Base-by-base conservation (phyloP, 2,888 invertebrate species). In the Spatulosminthurus flaviceps region DNA sequence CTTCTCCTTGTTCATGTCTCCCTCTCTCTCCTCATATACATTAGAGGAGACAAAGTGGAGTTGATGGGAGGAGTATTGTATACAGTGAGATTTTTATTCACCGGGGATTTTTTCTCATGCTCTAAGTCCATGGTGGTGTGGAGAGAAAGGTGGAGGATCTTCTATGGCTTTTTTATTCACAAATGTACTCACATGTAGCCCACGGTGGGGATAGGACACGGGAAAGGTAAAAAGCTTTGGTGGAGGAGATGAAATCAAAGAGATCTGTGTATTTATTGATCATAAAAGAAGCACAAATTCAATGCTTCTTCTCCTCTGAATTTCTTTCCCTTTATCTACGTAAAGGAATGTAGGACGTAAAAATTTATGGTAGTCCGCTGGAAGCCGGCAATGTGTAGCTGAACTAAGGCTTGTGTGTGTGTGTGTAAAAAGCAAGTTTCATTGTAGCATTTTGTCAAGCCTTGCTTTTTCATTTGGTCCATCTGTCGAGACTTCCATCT, bases 281-380 rank as follows among this genome's bases (percentile, higher is more conserved):
- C 76, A 76, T 76, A 76, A 76, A 75, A 67, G 43, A 66, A 51
- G 76, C 76, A 76, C 76, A 76, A 76, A 76, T 76, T 76, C 76
- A 69, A 76, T 67, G 76, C 43, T 41, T 16, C 76, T 76, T 76
- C 67, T 67, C 51, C 22, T 73, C n/a, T n/a, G n/a, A n/a, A n/a
- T n/a, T n/a, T n/a, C n/a, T n/a, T n/a, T n/a, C n/a, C n/a, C n/a
- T n/a, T n/a, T n/a, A 28, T 43, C 51, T 16, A 26, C 73, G 9
- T 72, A 24, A 22, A 9, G 34, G 43, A 60, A 24, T 51, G 60
- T 13, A 28, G 61, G 74, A 61, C 74, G 41, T 74, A 74, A 74
- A 74, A 74, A 74, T 74, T 74, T 60, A 74, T 74, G 74, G 74
- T 74, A 5, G 51, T 34, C 43, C 71, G 42, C 13, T 19, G n/a